Evolutionary conservation across 1,140 invertebrate species (phyloP), one percentile per base, ranked within the genome.

Genomic region (Heliconius melpomene): DNA sequence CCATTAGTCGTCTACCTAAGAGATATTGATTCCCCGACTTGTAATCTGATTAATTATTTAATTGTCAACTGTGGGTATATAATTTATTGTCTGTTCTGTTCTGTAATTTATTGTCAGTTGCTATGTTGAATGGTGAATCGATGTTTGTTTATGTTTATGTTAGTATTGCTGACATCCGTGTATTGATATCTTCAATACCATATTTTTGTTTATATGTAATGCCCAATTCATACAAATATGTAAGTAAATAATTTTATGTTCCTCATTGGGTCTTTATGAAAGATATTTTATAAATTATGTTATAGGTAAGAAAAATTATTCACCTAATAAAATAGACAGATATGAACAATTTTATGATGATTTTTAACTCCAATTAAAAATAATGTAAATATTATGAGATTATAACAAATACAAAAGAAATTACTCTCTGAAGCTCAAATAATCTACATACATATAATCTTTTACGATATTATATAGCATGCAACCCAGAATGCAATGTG

Each of bases 21-120:
- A 77, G 80, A 72, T 81, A 81, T 81, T 76, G 80, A 81, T 81
- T 78, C 75, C 66, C 72, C 32, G 74, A 81, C 75, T 81, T 60
- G 76, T 81, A 81, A 81, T 77, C 73, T 73, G 77, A 78, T 81
- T 81, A 81, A 78, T 81, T 78, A 81, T 81, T 46, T 80, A 70
- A 80, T 77, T 77, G 71, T 80, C 79, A 80, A 80, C 71, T 77
- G 79, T 74, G 26, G 26, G 60, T 66, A 70, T 26, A 74, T 46
- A 74, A 57, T 80, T 80, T 73, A 13, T 77, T 57, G 16, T 57
- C 7, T 74, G 38, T 74, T 57, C n/a, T n/a, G n/a, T n/a, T n/a
- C n/a, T n/a, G n/a, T 46, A 74, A 57, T 80, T 80, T 73, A 13
- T 77, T 57, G 16, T 57, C 7, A 77, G 38, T 74, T 57, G 54